Evolutionary conservation across 1,140 invertebrate genomes (phyloP).

Genomic region (Dendrolimus punctatus): DNA sequence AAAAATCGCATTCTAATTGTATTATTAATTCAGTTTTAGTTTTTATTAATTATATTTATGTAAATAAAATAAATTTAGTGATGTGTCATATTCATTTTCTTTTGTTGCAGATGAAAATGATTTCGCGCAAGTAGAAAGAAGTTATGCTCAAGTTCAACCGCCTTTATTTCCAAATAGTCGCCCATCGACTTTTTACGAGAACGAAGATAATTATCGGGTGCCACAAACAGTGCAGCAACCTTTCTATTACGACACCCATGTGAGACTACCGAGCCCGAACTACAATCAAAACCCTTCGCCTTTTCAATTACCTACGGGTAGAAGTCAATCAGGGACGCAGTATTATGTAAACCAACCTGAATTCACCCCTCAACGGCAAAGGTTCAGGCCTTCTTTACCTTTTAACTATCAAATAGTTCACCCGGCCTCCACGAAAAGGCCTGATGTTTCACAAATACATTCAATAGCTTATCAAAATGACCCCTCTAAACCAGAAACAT

Average conservation of each 20-base stretch:
- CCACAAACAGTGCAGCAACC: slow-evolving; percentile 41
- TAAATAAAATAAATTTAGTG: not conserved
- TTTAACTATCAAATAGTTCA: slow-evolving; percentile 64
- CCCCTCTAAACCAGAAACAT: slow-evolving; percentile 73
- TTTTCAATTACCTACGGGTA: slow-evolving; percentile 62
- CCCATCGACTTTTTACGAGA: slow-evolving; percentile 49
- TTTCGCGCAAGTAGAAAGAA: slow-evolving; percentile 63
- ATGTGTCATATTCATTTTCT: slow-evolving; percentile 11
- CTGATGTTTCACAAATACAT: slow-evolving; percentile 59
- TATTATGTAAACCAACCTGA: slow-evolving; percentile 66
- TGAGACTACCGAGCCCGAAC: slow-evolving; percentile 54
- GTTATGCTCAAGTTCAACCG: slow-evolving; percentile 67
- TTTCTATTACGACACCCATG: slow-evolving; percentile 44
- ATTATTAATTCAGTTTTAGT: no score
- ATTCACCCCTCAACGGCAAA: slow-evolving; percentile 47
- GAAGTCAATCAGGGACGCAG: slow-evolving; percentile 57
- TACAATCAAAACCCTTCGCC: slow-evolving; percentile 66
- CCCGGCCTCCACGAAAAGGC: slow-evolving; percentile 63
- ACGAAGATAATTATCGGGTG: slow-evolving; percentile 50
- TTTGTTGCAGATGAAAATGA: slow-evolving; percentile 62
- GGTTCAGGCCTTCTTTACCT: slow-evolving; percentile 54
- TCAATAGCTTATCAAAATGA: slow-evolving; percentile 70
- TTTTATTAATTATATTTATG: no score
- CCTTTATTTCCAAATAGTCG: slow-evolving; percentile 59
- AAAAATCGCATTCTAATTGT: no score